These are phyloP conservation scores for Engystomops pustulosus DNA, from an alignment of 2,113 vertebrate species.

Conservation along the genomic window DNA sequence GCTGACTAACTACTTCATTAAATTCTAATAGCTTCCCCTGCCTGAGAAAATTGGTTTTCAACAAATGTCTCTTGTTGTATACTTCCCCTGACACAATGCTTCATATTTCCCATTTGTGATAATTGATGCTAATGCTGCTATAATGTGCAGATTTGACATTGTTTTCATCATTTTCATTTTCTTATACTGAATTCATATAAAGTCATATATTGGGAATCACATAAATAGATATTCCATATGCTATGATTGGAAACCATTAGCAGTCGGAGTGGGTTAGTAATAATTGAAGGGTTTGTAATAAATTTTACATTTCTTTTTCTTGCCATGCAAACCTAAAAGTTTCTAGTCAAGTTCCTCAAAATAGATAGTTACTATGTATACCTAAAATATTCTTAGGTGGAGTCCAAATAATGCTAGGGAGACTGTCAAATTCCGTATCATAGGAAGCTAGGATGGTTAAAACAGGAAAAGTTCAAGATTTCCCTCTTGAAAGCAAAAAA, in stretches of 20 bases:
- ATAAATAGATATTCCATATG: neutral
- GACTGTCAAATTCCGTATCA: too few relatives aligned
- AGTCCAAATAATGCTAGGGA: too few relatives aligned
- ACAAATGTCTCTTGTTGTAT: constrained; percentile 43
- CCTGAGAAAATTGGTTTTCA: constrained; percentile 51
- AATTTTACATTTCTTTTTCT: too few relatives aligned
- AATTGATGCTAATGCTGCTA: constrained; percentile 11
- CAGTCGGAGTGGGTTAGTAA: too few relatives aligned
- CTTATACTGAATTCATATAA: neutral
- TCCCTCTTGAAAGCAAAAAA: too few relatives aligned
- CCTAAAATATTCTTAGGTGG: too few relatives aligned
- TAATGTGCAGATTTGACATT: constrained; percentile 1
- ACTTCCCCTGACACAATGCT: constrained; percentile 30
- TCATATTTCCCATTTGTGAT: constrained; percentile 35
- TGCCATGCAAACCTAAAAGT: too few relatives aligned
- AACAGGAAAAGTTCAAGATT: too few relatives aligned
- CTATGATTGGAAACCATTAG: neutral
- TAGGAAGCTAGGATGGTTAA: too few relatives aligned
- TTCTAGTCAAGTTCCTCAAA: too few relatives aligned
- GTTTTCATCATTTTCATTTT: constrained; percentile 12
- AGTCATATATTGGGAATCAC: neutral
- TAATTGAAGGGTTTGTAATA: too few relatives aligned
- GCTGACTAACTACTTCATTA: constrained; percentile 44
- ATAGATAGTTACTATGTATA: too few relatives aligned
- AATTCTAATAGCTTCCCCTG: constrained; percentile 45